Conservation (phyloP, 2,113 vertebrate species). For the Erpornis zantholeuca region DNA sequence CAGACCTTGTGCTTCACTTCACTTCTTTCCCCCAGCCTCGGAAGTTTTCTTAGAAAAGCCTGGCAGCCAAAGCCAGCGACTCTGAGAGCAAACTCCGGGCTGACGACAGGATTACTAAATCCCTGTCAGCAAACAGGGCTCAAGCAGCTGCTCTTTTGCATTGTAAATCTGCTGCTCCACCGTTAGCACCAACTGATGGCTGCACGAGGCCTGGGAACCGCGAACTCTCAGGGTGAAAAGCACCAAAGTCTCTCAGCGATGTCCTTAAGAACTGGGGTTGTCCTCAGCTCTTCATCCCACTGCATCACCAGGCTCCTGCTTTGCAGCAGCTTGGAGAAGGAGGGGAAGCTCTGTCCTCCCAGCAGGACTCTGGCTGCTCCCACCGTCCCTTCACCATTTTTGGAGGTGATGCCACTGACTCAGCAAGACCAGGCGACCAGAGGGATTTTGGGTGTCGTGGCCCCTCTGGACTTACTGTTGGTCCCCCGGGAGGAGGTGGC, state of each 20-base stretch:
- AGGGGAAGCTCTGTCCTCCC: neutral
- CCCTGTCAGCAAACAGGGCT: neutral
- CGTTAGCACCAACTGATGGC: neutral
- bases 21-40: neutral
- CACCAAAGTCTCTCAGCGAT: neutral
- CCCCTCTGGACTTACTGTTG: neutral
- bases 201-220: neutral
- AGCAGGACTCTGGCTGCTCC: neutral
- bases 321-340: neutral
- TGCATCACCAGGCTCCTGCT: neutral
- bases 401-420: fast-evolving
- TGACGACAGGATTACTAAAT: neutral
- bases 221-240: fast-evolving
- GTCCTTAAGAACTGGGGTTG: fast-evolving
- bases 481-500: neutral
- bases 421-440: neutral
- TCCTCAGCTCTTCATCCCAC: neutral
- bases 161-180: neutral
- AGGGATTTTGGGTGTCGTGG: neutral
- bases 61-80: neutral
- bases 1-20: neutral
- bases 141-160: neutral
- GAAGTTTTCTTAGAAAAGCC: neutral
- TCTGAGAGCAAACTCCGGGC: neutral
- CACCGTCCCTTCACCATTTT: neutral